phyloP scores from a whole-genome alignment of 2,888 invertebrate species.

The Agonopterix heracliana region DNA sequence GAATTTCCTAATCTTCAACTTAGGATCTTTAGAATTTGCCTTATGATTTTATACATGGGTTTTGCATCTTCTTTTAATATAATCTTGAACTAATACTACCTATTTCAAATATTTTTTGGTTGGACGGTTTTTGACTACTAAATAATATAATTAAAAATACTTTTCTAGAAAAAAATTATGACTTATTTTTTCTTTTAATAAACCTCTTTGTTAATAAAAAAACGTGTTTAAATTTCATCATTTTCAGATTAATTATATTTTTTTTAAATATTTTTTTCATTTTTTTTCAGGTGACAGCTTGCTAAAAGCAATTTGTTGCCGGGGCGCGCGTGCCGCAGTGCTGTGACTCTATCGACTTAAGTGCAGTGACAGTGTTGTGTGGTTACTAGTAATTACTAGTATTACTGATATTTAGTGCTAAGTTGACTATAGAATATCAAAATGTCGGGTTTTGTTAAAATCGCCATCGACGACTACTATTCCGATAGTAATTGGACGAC shows the following conservation, averaged over 20 bases:
- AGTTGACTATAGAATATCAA: conserved; percentile 33
- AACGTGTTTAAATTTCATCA: no score
- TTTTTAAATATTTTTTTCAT: not conserved
- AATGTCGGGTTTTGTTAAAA: conserved; percentile 80
- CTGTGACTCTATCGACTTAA: conserved; percentile 27
- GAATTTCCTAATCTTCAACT: no score
- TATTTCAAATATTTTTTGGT: no score
- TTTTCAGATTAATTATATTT: not conserved
- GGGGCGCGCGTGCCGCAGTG: conserved; percentile 23
- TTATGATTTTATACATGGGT: no score
- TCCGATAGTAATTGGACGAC: conserved; percentile 79
- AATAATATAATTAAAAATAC: no score
- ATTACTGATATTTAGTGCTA: conserved; percentile 20
- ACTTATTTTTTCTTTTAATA: no score
- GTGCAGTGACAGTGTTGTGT: conserved; percentile 49
- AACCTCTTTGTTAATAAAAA: no score
- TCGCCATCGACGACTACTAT: conserved; percentile 80
- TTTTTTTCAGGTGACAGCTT: conserved; percentile 65
- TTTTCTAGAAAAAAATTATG: no score
- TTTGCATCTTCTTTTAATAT: no score
- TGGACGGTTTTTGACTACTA: no score
- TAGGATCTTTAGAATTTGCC: no score
- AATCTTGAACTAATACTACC: no score
- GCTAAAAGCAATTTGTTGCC: conserved; percentile 55
- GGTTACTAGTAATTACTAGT: conserved; percentile 12